Conservation (phyloP, 2,113 vertebrate species). For the Drymodes brunneopygia region DNA sequence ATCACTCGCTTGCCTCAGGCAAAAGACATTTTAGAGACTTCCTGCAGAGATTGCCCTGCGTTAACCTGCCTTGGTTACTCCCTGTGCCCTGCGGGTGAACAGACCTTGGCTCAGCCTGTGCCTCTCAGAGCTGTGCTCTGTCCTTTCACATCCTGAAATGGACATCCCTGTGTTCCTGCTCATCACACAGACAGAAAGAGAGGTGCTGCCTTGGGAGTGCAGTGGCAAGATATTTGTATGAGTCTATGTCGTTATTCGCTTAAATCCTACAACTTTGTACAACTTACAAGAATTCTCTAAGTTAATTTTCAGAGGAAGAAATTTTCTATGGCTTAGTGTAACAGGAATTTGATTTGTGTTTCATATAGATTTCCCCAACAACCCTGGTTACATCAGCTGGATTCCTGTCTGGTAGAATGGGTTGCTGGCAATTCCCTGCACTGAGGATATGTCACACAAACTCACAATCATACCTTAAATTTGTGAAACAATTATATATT, state of each 20-base stretch:
- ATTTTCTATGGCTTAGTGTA: background rate
- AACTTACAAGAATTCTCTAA: background rate
- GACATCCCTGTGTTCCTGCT: background rate
- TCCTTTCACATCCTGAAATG: background rate
- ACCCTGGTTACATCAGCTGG: background rate
- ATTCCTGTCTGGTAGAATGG: background rate
- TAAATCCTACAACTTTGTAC: background rate
- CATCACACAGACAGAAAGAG: background rate
- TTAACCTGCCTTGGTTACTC: background rate
- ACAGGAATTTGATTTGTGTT: background rate
- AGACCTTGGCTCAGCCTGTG: background rate
- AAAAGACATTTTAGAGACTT: background rate
- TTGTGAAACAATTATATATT: background rate
- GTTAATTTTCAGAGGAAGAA: background rate
- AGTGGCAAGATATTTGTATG: background rate
- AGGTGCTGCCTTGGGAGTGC: background rate
- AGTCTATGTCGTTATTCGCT: background rate
- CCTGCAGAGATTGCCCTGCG: background rate
- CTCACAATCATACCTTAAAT: background rate
- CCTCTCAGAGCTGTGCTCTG: background rate
- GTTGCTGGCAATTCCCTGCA: background rate
- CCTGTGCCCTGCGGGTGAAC: background rate
- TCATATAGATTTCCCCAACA: background rate
- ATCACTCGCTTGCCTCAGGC: background rate
- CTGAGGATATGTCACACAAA: background rate